Percentiles rank a stretch among this genome's conserved stretches.
These are phyloP conservation scores for Squalus acanthias DNA, from an alignment of 2,797 vertebrate genomes.

Conservation along the genomic window DNA sequence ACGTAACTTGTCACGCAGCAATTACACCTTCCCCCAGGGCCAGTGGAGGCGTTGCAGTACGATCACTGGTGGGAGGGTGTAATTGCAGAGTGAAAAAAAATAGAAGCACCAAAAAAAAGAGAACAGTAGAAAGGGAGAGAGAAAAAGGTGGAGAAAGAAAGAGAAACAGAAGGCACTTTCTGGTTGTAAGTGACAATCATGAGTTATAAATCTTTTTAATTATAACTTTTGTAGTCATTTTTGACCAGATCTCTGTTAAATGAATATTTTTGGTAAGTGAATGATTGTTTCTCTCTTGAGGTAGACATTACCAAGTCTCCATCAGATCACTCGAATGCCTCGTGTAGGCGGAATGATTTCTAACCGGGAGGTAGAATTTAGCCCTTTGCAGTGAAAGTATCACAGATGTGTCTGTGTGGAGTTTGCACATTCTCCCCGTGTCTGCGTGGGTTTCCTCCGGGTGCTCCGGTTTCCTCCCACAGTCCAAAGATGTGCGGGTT, in stretches of 20 bases:
- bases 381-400: background rate
- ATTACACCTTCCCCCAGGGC: background rate
- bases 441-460: too few relatives aligned
- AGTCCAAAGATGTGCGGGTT: too few relatives aligned
- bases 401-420: too few relatives aligned
- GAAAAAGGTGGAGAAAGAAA: background rate
- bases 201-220: background rate
- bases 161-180: background rate
- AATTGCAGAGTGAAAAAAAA: background rate
- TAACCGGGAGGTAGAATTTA: background rate
- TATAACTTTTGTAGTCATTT: background rate
- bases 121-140: background rate
- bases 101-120: background rate
- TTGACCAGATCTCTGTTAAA: background rate
- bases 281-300: background rate
- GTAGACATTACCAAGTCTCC: background rate
- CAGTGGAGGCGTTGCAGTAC: background rate
- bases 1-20: background rate
- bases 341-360: background rate
- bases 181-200: background rate
- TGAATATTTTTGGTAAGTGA: background rate
- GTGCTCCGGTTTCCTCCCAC: too few relatives aligned
- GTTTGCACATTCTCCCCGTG: too few relatives aligned
- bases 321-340: background rate
- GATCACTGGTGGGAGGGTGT: slow-evolving; percentile 3